Conservation (phyloP, 2,888 invertebrate species). For the Drosophila histrio region DNA sequence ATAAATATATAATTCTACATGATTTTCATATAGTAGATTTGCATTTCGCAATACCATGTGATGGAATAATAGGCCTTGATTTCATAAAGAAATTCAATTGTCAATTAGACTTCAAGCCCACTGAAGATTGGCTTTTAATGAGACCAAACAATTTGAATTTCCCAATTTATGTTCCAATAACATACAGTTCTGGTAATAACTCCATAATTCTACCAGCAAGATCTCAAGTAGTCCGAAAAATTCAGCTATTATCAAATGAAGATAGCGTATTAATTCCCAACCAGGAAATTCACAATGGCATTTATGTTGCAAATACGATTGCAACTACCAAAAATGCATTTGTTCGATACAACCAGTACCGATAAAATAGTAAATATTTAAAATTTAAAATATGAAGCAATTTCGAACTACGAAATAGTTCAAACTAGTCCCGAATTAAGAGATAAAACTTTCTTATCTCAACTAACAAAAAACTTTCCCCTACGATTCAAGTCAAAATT, state of each 20-base stretch:
- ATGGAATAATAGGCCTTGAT: not conserved
- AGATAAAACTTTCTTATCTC: not conserved
- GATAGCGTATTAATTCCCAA: no score
- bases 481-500: not conserved
- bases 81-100: slow-evolving; percentile 4
- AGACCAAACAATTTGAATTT: no score
- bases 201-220: no score
- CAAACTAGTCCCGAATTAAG: not conserved
- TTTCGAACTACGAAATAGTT: not conserved
- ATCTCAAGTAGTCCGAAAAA: no score
- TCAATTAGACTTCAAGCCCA: no score
- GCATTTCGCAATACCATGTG: not conserved
- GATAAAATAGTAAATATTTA: not conserved
- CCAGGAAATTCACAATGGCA: no score
- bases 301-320: not conserved
- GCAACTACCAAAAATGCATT: not conserved
- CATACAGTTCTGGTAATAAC: no score
- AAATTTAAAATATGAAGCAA: not conserved
- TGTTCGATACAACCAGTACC: not conserved
- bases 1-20: not conserved
- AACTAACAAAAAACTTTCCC: not conserved
- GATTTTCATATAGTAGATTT: not conserved
- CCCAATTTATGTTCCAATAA: no score
- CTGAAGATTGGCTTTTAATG: no score
- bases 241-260: no score